These are phyloP conservation scores for Schrankia costaestrigalis DNA, from an alignment of 2,888 invertebrate genomes.

Conservation along the genomic window DNA sequence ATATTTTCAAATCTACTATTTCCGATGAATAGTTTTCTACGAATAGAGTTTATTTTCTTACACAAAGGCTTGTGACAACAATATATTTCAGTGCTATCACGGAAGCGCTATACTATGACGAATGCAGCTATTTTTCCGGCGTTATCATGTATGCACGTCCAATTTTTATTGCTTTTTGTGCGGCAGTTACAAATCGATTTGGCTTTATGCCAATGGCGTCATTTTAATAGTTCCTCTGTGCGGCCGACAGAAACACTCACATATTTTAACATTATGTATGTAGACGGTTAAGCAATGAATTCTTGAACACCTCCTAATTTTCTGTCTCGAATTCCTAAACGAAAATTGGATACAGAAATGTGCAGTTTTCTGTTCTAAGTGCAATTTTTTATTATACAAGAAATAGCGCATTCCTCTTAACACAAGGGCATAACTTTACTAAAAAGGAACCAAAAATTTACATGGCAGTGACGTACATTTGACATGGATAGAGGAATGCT, in stretches of 20 bases:
- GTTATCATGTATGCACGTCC: constrained; percentile 71
- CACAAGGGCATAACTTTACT: too few species aligned
- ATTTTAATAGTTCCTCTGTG: constrained; percentile 69
- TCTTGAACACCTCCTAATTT: background rate
- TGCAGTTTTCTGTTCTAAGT: too few species aligned
- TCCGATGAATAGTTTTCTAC: too few species aligned
- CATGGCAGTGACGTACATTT: too few species aligned
- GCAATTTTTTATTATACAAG: too few species aligned
- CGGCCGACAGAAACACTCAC: constrained; percentile 36
- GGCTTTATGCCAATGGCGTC: constrained; percentile 69
- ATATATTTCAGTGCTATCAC: constrained; percentile 54
- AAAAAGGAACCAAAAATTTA: too few species aligned
- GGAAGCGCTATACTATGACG: constrained; percentile 57
- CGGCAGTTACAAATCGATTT: constrained; percentile 78
- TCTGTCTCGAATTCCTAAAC: too few species aligned
- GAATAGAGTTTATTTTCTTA: constrained; percentile 13
- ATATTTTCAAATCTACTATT: too few species aligned
- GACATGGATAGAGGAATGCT: too few species aligned
- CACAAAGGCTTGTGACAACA: constrained; percentile 34
- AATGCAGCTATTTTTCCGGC: constrained; percentile 66
- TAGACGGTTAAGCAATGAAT: constrained; percentile 26
- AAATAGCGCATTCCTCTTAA: too few species aligned
- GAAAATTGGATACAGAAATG: too few species aligned
- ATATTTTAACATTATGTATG: constrained; percentile 35
- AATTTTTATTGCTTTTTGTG: constrained; percentile 76